phyloP scores from a whole-genome alignment of 2,113 vertebrate species.

The Porphyrio hochstetteri region DNA sequence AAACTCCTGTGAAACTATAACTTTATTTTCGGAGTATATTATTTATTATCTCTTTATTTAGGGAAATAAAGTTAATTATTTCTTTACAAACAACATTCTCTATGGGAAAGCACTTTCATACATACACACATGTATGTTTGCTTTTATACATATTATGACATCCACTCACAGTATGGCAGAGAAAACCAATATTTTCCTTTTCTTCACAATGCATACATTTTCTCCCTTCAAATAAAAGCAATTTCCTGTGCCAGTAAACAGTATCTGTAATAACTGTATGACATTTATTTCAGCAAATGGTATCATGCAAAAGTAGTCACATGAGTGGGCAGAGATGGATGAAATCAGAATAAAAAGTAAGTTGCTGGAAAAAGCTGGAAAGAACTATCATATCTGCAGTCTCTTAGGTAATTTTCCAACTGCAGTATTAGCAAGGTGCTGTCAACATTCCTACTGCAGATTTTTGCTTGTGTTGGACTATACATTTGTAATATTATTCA shows the following conservation, averaged over 20 bases:
- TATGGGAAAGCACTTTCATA: not conserved
- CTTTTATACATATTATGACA: not conserved
- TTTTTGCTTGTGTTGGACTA: not conserved
- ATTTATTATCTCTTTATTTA: not conserved
- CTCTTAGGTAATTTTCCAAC: not conserved
- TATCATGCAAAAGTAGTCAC: not conserved
- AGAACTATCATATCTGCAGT: not conserved
- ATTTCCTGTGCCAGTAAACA: not conserved
- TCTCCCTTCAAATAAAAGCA: not conserved
- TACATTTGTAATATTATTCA: not conserved
- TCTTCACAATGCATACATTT: not conserved
- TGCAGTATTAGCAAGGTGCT: not conserved
- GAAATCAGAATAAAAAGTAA: not conserved
- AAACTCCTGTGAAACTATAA: not conserved
- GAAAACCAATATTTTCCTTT: not conserved
- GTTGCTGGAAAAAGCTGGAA: not conserved
- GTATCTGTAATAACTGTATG: not conserved
- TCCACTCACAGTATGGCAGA: not conserved
- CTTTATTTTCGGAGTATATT: not conserved
- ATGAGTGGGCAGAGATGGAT: not conserved
- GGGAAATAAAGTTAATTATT: not conserved
- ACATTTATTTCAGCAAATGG: not conserved
- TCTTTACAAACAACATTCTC: not conserved
- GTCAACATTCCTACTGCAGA: not conserved
- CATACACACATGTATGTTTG: rapidly evolving